Conservation (phyloP, 2,797 vertebrate genomes). For the Chelon auratus region DNA sequence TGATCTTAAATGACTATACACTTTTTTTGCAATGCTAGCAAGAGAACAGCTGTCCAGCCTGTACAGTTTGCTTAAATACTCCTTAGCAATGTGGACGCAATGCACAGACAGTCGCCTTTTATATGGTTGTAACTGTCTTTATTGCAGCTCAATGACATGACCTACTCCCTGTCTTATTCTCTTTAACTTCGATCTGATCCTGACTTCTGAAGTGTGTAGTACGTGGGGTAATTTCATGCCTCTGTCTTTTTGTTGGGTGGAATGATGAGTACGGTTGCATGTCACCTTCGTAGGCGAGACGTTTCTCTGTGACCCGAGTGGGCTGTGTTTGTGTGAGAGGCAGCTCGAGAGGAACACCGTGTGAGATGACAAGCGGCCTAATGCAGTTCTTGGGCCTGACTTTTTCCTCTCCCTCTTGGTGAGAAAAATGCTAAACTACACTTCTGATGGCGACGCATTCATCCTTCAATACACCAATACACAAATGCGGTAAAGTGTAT, state of each 20-base stretch:
- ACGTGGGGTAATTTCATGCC: slow-evolving; percentile 20
- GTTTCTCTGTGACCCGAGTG: slow-evolving; percentile 54
- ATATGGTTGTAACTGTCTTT: neutral
- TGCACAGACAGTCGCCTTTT: neutral
- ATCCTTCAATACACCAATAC: neutral
- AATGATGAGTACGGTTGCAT: slow-evolving; percentile 19
- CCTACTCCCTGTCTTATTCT: neutral
- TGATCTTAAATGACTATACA: slow-evolving; percentile 3
- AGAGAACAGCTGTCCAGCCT: slow-evolving; percentile 23
- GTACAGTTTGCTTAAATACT: slow-evolving; percentile 16
- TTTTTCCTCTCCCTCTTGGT: slow-evolving; percentile 6
- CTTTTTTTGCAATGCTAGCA: neutral
- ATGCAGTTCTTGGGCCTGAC: slow-evolving; percentile 13
- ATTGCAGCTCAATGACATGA: neutral
- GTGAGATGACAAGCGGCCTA: slow-evolving; percentile 27
- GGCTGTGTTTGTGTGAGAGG: slow-evolving; percentile 44
- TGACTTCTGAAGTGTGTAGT: slow-evolving; percentile 2
- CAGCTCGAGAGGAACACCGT: slow-evolving; percentile 21
- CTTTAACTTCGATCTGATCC: neutral
- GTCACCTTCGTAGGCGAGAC: slow-evolving; percentile 61
- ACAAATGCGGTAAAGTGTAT: neutral
- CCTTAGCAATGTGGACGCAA: neutral
- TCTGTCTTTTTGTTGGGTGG: slow-evolving; percentile 19
- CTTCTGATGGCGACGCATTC: slow-evolving; percentile 6
- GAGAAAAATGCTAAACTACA: slow-evolving; percentile 19